Percentiles rank a stretch among this genome's conserved stretches.
These are phyloP conservation scores for Cladorhizidae sp. DNA, from an alignment of 37 sponge, comb jelly and placozoan genomes.

Conservation along the genomic window DNA sequence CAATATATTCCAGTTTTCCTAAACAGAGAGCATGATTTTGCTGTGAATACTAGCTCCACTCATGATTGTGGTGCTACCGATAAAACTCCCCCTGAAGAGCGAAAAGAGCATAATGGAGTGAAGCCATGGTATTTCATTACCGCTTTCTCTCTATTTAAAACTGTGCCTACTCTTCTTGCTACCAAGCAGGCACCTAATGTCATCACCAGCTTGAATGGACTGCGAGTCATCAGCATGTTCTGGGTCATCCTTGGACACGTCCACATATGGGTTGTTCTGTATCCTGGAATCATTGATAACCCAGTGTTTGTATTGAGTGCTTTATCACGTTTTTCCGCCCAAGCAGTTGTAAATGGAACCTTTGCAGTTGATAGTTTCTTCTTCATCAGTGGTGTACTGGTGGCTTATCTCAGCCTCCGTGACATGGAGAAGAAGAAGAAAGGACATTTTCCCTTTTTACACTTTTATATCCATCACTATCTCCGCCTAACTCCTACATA, in stretches of 20 bases:
- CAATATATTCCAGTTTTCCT: not conserved
- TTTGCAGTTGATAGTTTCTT: constrained; percentile 84
- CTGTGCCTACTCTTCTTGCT: constrained; percentile 43
- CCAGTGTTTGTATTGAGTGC: not conserved
- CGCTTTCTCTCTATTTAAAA: constrained; percentile 74
- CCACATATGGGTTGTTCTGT: constrained; percentile 8
- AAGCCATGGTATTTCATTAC: constrained; percentile 12
- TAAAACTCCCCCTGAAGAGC: not conserved
- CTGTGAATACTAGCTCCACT: not conserved
- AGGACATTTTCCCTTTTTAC: constrained; percentile 62
- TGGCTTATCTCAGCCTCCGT: constrained; percentile 67
- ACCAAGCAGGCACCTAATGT: constrained; percentile 62
- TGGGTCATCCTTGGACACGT: constrained; percentile 85
- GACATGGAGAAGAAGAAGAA: constrained; percentile 62
- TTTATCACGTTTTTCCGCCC: constrained; percentile 38
- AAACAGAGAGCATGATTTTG: not conserved
- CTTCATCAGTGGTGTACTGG: constrained; percentile 80
- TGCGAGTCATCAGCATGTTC: constrained; percentile 84
- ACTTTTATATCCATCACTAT: constrained; percentile 77
- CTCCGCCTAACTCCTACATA: constrained; percentile 78
- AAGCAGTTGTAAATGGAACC: constrained; percentile 47
- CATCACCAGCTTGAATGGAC: constrained; percentile 73
- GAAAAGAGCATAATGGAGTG: not conserved
- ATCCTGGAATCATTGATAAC: constrained; percentile 2
- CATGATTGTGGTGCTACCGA: not conserved